These are phyloP conservation scores for Tinea semifulvella DNA, from an alignment of 2,888 invertebrate genomes.

Conservation along the genomic window DNA sequence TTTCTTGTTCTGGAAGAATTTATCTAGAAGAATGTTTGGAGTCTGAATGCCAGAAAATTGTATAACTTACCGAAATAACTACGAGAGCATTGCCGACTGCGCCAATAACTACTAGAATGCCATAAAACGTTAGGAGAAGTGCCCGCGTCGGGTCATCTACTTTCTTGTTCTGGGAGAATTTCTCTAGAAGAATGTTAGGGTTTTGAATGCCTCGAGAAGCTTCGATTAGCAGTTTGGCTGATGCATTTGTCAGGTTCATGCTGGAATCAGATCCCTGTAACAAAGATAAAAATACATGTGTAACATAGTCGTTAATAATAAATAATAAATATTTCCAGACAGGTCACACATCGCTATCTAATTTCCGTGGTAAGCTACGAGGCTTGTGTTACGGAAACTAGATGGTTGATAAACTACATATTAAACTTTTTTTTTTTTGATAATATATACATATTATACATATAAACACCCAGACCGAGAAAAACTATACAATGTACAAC, in stretches of 20 bases:
- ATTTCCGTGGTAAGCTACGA: too few relatives aligned
- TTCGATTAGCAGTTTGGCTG: slow-evolving; percentile 55
- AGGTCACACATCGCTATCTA: too few relatives aligned
- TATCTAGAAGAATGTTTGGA: slow-evolving; percentile 58
- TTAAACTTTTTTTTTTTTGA: too few relatives aligned
- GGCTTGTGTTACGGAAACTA: too few relatives aligned
- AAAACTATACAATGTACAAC: too few relatives aligned
- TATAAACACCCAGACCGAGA: too few relatives aligned
- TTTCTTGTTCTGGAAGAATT: slow-evolving; percentile 73
- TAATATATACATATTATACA: too few relatives aligned
- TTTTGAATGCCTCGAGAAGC: slow-evolving; percentile 48
- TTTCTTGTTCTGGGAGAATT: slow-evolving; percentile 73
- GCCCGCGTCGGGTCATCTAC: slow-evolving; percentile 76
- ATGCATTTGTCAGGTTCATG: slow-evolving; percentile 47
- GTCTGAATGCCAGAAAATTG: neutral
- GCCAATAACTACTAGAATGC: slow-evolving; percentile 80
- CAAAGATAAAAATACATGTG: slow-evolving; percentile 24
- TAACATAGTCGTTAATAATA: neutral
- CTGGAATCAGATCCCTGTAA: slow-evolving; percentile 47
- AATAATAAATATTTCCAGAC: too few relatives aligned
- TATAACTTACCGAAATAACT: slow-evolving; percentile 68
- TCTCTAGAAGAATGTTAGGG: slow-evolving; percentile 61
- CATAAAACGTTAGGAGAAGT: slow-evolving; percentile 74
- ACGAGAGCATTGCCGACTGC: slow-evolving; percentile 88
- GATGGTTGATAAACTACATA: too few relatives aligned